Evolutionary conservation across 2,888 invertebrate species (phyloP), one percentile per base, ranked within the genome.

Genomic region (Pycnomerus fuliginosus): DNA sequence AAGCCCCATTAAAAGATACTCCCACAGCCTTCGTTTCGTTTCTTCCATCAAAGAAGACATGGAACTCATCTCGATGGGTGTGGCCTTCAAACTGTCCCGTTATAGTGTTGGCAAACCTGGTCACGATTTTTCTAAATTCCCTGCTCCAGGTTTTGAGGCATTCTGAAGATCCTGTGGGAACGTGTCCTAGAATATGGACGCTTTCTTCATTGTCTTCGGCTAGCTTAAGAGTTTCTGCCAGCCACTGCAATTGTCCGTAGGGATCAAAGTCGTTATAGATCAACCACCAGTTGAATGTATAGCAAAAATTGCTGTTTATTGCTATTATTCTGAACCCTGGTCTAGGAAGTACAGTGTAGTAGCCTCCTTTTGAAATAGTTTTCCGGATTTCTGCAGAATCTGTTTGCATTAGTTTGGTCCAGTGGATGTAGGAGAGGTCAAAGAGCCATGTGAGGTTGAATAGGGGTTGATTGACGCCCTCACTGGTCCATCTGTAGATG

Each of bases 141-240:
- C 78, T 73, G 47, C 75, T 76, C 87, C 90, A 94, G 0, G 82
- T 78, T 23, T 77, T 69, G 35, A 83, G 77, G 36, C 90, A 84
- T 48, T 84, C 82, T 7, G 70, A 63, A 2, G 77, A 76, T 2
- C 89, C 89, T 0, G 88, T 80, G 0, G 91, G 90, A 31, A 93
- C 82, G 61, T 95, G 94, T 0, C 84, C 80, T 17, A 94, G 70
- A 31, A 95, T 84, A 61, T 93, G 92, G 0, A 94, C 94, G 60
- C 44, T 39, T 64, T 91, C 90, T 0, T 79, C 77, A 1, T 79
- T 78, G 20, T 70, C 61, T 68, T 95, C 94, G 0, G 93, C 87
- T 44, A 80, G 72, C 35, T 79, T 72, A 2, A 95, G 73, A 33
- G 85, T 84, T 3, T 80, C 71, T 1, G 85, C 79, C 17, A 95